Evolutionary conservation across 1,140 invertebrate genomes (phyloP).

Genomic region (Drosophila rhopaloa): DNA sequence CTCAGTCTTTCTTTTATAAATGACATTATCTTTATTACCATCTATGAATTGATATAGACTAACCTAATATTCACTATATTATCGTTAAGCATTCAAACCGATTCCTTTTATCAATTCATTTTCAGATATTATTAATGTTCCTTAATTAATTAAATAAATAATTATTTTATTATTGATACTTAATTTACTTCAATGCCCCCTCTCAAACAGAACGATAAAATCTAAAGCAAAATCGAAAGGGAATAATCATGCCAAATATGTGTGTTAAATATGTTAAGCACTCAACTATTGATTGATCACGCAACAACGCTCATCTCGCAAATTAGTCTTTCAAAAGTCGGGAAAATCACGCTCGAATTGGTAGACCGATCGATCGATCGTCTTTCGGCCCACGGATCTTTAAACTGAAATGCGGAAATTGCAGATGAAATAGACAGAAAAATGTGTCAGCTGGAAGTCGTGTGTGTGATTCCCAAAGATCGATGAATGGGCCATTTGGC

Average conservation of each 20-base stretch:
- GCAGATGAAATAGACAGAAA: neutral
- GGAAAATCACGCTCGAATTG: slow-evolving; percentile 3
- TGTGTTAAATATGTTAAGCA: neutral
- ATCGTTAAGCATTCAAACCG: neutral
- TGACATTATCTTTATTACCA: no score
- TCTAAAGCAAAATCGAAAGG: neutral
- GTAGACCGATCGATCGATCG: slow-evolving; percentile 5
- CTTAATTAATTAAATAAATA: neutral
- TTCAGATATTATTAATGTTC: no score
- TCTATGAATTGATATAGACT: no score
- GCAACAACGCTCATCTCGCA: neutral
- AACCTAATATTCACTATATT: neutral
- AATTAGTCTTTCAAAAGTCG: slow-evolving; percentile 12
- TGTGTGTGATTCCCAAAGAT: slow-evolving; percentile 25
- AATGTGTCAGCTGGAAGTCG: slow-evolving; percentile 1
- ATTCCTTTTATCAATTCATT: no score
- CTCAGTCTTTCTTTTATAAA: no score
- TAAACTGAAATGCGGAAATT: slow-evolving; percentile 18
- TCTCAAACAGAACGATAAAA: neutral
- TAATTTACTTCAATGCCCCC: neutral
- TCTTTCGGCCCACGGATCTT: slow-evolving; percentile 12
- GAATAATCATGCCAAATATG: slow-evolving; percentile 14
- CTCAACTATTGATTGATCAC: slow-evolving; percentile 7
- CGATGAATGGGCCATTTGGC: slow-evolving; percentile 38
- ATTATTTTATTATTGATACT: neutral